Conservation (phyloP, 2,113 vertebrate species). For the Cottus gobio region DNA sequence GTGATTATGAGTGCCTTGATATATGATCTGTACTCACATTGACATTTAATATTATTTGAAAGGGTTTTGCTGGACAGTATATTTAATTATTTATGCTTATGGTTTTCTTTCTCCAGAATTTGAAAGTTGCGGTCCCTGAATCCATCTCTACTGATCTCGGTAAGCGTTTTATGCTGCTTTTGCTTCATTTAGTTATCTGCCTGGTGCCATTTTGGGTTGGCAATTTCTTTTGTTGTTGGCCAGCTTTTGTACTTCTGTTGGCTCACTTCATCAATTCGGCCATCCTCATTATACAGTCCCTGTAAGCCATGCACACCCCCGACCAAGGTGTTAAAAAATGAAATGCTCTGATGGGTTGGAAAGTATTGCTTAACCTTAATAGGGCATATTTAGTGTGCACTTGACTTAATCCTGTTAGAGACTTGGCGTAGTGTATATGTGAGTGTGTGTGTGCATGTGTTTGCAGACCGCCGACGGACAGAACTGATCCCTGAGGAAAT, state of each 20-base stretch:
- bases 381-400: constrained; percentile 30
- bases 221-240: neutral
- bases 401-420: constrained; percentile 1
- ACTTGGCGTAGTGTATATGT: constrained; percentile 16
- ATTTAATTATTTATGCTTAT: neutral
- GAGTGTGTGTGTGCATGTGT: constrained; percentile 25
- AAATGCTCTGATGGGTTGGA: constrained; percentile 50
- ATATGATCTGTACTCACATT: constrained; percentile 7
- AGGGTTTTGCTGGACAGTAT: neutral
- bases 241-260: neutral
- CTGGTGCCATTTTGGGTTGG: neutral
- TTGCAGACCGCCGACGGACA: constrained; percentile 89
- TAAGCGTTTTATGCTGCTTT: constrained; percentile 65
- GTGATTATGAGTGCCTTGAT: neutral
- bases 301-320: constrained; percentile 10
- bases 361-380: constrained; percentile 36
- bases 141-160: constrained; percentile 92
- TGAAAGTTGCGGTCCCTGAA: constrained; percentile 94
- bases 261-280: neutral
- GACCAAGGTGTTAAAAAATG: constrained; percentile 44
- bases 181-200: constrained; percentile 6
- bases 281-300: constrained; percentile 12
- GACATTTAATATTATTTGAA: neutral
- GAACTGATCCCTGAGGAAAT: constrained; percentile 95
- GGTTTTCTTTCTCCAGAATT: constrained; percentile 83